Base-by-base conservation (phyloP, 2,113 vertebrate genomes). In the Montifringilla adamsi region DNA sequence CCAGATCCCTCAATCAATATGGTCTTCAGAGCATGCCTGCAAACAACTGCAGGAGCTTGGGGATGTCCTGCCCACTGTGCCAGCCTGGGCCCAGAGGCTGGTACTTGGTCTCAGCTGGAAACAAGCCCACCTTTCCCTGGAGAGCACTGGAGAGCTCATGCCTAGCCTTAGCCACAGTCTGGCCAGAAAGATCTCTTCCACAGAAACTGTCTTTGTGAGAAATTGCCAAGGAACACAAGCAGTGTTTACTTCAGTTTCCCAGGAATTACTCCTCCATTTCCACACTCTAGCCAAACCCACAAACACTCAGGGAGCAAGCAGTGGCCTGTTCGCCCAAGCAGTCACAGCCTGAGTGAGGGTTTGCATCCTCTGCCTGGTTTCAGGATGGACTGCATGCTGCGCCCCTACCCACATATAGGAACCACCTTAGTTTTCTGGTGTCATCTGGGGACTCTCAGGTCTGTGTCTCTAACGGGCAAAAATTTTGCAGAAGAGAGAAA, bases 211-310 rank as follows among this genome's bases (percentile, higher is more conserved):
- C 86, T 33, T 69, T 28, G 58, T 56, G 20, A 95, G 39, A 70
- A 93, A 87, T 44, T 76, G 90, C 87, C 92, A 95, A 94, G 43
- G 69, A 94, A 94, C 74, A 81, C 52, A 84, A 21, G 39, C 52
- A 86, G 72, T 2, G 1, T 76, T 82, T 91, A 87, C 66, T 76
- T 75, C 69, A 82, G 74, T 82, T 89, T 93, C 43, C 35, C 78
- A 84, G 58, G 82, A 87, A 87, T 82, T 14, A 75, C 12, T 85
- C 84, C 47, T 91, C 66, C 7, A 27, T 62, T 81, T 95, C 58
- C 52, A 44, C 9, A 3, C 39, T 72, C 47, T 1, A 72, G 74
- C 74, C 90, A 94, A 96, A 93, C 47, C 82, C 41, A 77, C 80
- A 91, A 53, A 56, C 70, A 88, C n/a, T 9, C 9, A 1, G 11